Percentiles rank a stretch among this genome's conserved stretches.
These are phyloP conservation scores for Pandemis cinnamomeana DNA, from an alignment of 2,888 invertebrate genomes.

Conservation along the genomic window DNA sequence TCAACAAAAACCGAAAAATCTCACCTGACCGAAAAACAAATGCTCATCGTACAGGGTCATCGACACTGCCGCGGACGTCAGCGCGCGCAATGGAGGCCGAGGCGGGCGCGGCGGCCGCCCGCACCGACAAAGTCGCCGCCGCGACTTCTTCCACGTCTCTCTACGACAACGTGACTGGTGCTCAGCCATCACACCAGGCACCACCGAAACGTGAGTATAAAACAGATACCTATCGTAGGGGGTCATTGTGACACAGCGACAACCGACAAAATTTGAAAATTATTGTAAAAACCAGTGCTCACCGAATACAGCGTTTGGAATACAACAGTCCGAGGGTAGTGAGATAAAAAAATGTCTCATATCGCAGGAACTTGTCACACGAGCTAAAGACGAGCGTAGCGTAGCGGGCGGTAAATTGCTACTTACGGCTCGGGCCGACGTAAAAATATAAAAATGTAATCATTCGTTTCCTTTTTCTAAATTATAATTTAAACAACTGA, in stretches of 20 bases:
- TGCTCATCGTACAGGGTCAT: conserved; percentile 86
- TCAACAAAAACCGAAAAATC: not conserved
- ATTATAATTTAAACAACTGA: not conserved
- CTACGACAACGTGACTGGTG: conserved; percentile 91
- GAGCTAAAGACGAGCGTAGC: too few relatives aligned
- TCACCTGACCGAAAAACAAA: not conserved
- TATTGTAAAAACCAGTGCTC: too few relatives aligned
- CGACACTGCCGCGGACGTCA: conserved; percentile 92
- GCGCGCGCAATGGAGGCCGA: conserved; percentile 89
- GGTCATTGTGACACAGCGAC: too few relatives aligned
- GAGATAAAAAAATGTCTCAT: too few relatives aligned
- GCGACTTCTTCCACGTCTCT: conserved; percentile 95
- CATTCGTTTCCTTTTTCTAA: not conserved
- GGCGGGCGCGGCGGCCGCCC: conserved; percentile 76
- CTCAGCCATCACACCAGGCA: conserved; percentile 76
- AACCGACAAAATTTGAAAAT: too few relatives aligned
- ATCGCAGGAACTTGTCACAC: too few relatives aligned
- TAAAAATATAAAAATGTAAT: too few relatives aligned
- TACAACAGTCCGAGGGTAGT: too few relatives aligned
- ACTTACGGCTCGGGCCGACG: too few relatives aligned
- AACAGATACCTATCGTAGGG: not conserved
- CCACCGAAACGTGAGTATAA: conserved; percentile 77
- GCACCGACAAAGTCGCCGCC: conserved; percentile 90
- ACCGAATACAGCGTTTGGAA: too few relatives aligned
- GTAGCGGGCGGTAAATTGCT: too few relatives aligned